These are phyloP conservation scores for Lepidocolaptes lacrymiger DNA, from an alignment of 2,797 vertebrate genomes.

Conservation along the genomic window DNA sequence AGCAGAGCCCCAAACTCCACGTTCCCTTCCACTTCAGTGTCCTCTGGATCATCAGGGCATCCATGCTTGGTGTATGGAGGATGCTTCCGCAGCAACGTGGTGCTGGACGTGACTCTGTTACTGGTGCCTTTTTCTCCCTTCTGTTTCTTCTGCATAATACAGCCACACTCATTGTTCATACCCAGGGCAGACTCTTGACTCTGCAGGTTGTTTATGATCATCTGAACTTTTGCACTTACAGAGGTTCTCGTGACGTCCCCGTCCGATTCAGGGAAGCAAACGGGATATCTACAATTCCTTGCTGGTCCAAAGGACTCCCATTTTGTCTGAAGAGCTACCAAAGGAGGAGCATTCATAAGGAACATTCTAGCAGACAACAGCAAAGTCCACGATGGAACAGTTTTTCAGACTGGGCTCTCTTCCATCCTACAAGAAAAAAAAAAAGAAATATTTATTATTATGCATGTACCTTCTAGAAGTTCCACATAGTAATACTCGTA, in stretches of 20 bases:
- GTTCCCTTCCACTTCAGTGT: neutral
- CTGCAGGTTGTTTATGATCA: constrained; percentile 91
- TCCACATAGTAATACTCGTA: neutral
- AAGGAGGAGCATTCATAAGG: constrained; percentile 92
- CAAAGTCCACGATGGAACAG: constrained; percentile 56
- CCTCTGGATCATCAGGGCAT: neutral
- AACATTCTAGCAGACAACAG: constrained; percentile 90
- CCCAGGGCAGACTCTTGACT: constrained; percentile 86
- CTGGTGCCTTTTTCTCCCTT: constrained; percentile 68
- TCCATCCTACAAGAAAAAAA: constrained; percentile 76
- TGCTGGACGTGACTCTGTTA: neutral
- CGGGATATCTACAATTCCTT: constrained; percentile 85
- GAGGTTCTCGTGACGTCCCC: constrained; percentile 78
- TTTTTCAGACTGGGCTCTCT: constrained; percentile 50
- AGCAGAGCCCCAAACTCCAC: constrained; percentile 58
- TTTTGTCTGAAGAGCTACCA: constrained; percentile 88
- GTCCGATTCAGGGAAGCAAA: constrained; percentile 88
- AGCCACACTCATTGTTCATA: constrained; percentile 82
- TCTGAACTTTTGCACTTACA: constrained; percentile 89
- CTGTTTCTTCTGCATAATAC: constrained; percentile 76
- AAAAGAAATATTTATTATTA: neutral
- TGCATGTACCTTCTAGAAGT: neutral
- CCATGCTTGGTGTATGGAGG: neutral
- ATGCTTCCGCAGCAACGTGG: neutral
- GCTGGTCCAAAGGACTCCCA: constrained; percentile 89